Conservation (phyloP, 2,113 vertebrate species). For the Neogale vison region DNA sequence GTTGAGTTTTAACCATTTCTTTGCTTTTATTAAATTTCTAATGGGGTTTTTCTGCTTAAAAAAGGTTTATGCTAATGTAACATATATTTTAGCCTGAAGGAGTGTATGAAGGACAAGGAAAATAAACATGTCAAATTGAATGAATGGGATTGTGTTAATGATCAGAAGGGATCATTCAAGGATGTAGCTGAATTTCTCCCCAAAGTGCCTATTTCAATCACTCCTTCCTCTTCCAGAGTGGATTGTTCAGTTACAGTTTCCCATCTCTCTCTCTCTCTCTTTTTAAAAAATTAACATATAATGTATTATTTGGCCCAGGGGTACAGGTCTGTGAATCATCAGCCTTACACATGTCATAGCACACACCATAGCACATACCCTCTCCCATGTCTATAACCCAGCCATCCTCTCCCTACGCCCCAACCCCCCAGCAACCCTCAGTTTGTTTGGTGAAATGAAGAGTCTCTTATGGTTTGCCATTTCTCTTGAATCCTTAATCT, state of each 20-base stretch:
- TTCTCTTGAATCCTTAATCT: background rate
- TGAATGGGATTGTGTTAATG: background rate
- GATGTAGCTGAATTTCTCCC: background rate
- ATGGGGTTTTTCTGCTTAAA: background rate
- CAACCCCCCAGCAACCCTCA: no score
- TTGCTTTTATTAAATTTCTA: slow-evolving; percentile 37
- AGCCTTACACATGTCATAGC: no score
- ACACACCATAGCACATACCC: no score
- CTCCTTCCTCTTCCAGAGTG: background rate
- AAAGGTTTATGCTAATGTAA: background rate
- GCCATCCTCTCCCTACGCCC: no score
- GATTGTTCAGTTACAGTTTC: background rate
- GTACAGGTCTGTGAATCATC: no score
- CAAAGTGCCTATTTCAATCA: background rate
- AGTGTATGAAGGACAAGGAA: slow-evolving; percentile 25
- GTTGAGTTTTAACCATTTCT: slow-evolving; percentile 63
- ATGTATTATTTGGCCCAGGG: no score
- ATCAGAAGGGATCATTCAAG: background rate
- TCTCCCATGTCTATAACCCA: no score
- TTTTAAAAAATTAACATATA: no score
- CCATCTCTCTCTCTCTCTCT: background rate
- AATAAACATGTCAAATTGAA: slow-evolving; percentile 25
- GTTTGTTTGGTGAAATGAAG: no score
- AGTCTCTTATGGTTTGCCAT: background rate
- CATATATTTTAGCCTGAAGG: background rate